Percentiles rank a stretch among this genome's conserved stretches.
Evolutionary conservation across 2,113 vertebrate genomes (phyloP).

Genomic region (Nestor notabilis): DNA sequence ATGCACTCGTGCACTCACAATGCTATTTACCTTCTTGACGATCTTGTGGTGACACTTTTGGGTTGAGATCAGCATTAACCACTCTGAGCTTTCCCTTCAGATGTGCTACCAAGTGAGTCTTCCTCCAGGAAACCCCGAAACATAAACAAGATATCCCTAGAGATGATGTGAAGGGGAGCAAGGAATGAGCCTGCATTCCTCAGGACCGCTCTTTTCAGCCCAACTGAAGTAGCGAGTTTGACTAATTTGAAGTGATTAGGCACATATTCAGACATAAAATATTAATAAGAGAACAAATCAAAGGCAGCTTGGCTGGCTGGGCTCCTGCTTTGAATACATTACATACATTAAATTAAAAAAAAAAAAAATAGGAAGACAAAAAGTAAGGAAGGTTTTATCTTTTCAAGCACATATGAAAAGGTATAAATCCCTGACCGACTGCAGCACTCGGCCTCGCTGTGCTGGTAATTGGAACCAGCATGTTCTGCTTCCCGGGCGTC

Average conservation of each 20-base stretch:
- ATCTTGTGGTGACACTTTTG: not conserved
- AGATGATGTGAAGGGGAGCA: not conserved
- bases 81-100: not conserved
- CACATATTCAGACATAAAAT: not conserved
- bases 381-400: not conserved
- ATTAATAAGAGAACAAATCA: slow-evolving; percentile 28
- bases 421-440: slow-evolving; percentile 11
- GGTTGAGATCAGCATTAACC: not conserved
- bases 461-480: slow-evolving; percentile 24
- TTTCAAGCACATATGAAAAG: not conserved
- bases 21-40: not conserved
- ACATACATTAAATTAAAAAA: not conserved
- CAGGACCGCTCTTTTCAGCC: not conserved
- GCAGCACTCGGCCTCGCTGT: not conserved
- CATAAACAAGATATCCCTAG: not conserved
- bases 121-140: not conserved
- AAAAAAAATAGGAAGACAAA: not conserved
- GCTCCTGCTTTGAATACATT: slow-evolving; percentile 15
- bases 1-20: no score
- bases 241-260: not conserved
- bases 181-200: not conserved
- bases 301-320: not conserved
- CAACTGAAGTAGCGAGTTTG: not conserved
- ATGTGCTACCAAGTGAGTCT: not conserved
- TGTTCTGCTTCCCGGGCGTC: not conserved